These are phyloP conservation scores for Ia io DNA, from an alignment of 2,113 vertebrate species.

Conservation along the genomic window DNA sequence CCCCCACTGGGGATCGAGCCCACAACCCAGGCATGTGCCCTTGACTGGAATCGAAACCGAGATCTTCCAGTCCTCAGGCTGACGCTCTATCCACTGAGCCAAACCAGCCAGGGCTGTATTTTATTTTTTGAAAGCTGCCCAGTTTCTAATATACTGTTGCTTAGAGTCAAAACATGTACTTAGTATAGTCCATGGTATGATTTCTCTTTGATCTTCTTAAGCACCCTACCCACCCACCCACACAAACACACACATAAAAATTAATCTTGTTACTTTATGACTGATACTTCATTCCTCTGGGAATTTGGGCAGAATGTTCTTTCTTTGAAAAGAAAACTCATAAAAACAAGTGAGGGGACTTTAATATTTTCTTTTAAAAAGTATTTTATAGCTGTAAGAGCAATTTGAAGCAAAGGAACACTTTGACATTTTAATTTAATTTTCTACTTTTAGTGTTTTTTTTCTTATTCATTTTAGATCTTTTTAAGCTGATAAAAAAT, in stretches of 20 bases:
- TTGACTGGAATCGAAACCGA: too few species aligned
- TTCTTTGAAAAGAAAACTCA: conserved; percentile 28
- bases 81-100: too few species aligned
- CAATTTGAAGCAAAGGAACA: not conserved
- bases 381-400: conserved; percentile 34
- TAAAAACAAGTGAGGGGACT: not conserved
- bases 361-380: conserved; percentile 28
- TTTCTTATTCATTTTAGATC: not conserved
- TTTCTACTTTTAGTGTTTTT: conserved; percentile 9
- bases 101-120: not conserved
- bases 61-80: too few species aligned
- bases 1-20: too few species aligned
- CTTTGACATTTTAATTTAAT: conserved; percentile 26
- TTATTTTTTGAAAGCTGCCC: not conserved
- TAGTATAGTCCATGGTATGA: not conserved
- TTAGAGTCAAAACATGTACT: conserved; percentile 31
- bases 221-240: not conserved
- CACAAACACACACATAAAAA: not conserved
- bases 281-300: not conserved
- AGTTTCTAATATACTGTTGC: not conserved
- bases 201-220: conserved; percentile 17
- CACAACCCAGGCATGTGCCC: too few species aligned
- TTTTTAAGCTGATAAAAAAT: conserved; percentile 38
- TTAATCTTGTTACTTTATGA: conserved; percentile 16
- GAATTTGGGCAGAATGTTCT: conserved; percentile 21